A percentile compares a stretch with the other conserved stretches of the same genome.
phyloP scores from a whole-genome alignment of 37 sponge, comb jelly and placozoan species.

The Tethya wilhelma region DNA sequence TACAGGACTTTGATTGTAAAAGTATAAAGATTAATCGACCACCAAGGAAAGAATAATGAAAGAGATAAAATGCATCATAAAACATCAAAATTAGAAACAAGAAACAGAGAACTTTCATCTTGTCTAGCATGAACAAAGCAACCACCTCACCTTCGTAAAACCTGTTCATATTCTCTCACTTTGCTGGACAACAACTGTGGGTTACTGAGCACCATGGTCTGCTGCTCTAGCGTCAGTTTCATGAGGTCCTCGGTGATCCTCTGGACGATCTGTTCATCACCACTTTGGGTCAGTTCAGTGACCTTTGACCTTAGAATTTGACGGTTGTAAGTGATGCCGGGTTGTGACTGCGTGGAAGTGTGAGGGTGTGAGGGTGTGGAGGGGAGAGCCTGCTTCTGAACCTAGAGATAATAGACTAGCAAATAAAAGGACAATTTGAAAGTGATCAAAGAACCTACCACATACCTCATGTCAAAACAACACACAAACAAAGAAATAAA shows the following conservation, averaged over 20 bases:
- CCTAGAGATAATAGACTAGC: too few relatives aligned
- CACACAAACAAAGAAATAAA: too few relatives aligned
- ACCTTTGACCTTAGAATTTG: constrained; percentile 27
- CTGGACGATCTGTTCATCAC: constrained; percentile 8
- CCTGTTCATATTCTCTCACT: constrained; percentile 27
- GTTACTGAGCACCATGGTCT: not conserved
- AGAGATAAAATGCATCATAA: too few relatives aligned
- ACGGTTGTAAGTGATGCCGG: not conserved
- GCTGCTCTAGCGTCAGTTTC: constrained; percentile 17
- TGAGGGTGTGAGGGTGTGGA: not conserved
- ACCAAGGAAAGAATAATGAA: too few relatives aligned
- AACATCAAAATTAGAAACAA: too few relatives aligned
- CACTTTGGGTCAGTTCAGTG: constrained; percentile 14
- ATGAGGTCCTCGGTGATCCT: constrained; percentile 25
- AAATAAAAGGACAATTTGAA: too few relatives aligned
- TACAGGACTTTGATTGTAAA: too few relatives aligned
- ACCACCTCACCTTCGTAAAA: constrained; percentile 19
- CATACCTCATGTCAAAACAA: too few relatives aligned
- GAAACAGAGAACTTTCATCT: too few relatives aligned
- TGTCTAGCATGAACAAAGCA: not conserved
- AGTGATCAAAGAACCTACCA: too few relatives aligned
- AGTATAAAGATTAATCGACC: too few relatives aligned
- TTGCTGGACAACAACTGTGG: not conserved
- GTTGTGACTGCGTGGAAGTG: not conserved
- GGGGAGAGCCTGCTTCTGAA: not conserved